Evolutionary conservation across 2,888 invertebrate species (phyloP).

Genomic region (Epinotia ramella): DNA sequence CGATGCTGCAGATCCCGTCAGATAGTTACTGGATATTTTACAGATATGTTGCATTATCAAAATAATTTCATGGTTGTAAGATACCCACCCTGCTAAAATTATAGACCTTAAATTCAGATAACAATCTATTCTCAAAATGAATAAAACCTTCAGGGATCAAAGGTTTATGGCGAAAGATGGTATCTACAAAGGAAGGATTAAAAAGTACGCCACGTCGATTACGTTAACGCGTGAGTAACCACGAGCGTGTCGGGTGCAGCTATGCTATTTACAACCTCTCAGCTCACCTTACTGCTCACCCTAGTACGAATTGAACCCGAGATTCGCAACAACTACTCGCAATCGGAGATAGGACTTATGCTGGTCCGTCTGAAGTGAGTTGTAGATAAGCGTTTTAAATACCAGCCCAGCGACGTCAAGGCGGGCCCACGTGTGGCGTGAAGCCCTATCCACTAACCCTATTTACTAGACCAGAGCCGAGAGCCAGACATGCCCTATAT

Average conservation of each 20-base stretch:
- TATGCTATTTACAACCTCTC: background rate
- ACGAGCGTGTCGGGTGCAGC: constrained; percentile 55
- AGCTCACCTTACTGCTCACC: background rate
- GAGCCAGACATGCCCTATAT: constrained; percentile 60
- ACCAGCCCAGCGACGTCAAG: constrained; percentile 54
- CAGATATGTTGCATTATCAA: background rate
- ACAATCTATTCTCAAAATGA: background rate
- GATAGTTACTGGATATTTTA: background rate
- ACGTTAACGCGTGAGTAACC: constrained; percentile 62
- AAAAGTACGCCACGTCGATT: constrained; percentile 49
- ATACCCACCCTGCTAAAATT: background rate
- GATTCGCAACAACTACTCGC: background rate
- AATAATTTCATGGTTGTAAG: background rate
- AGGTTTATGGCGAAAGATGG: constrained; percentile 26
- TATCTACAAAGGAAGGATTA: constrained; percentile 33
- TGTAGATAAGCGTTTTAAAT: background rate
- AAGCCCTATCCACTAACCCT: constrained; percentile 78
- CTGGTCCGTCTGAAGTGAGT: background rate
- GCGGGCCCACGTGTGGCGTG: constrained; percentile 63
- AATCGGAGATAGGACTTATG: background rate
- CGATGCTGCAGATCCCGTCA: background rate
- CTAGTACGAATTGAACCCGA: background rate
- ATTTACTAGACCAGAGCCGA: constrained; percentile 67
- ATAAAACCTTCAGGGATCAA: constrained; percentile 1
- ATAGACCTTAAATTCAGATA: background rate